These are phyloP conservation scores for Exephanes ischioxanthus DNA, from an alignment of 2,888 invertebrate genomes.

Conservation along the genomic window DNA sequence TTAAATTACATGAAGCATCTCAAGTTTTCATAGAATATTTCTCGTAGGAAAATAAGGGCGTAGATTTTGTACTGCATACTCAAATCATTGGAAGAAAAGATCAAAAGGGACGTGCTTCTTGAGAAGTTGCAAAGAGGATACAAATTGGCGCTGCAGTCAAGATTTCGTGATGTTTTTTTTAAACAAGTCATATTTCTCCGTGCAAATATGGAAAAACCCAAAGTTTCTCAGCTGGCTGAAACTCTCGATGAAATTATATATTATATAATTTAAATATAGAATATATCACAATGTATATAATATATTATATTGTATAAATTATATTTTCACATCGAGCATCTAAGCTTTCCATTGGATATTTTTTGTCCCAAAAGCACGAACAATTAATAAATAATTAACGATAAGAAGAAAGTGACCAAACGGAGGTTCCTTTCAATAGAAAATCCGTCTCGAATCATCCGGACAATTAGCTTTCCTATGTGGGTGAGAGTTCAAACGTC, in stretches of 20 bases:
- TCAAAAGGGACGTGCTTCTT: background rate
- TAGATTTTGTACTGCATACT: background rate
- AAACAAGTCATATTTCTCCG: background rate
- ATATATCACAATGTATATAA: too few species aligned
- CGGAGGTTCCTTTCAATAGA: background rate
- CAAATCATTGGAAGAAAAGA: background rate
- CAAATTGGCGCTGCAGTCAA: background rate
- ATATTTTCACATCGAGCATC: background rate
- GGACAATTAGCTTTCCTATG: slow-evolving; percentile 33
- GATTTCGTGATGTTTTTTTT: background rate
- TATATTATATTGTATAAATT: too few species aligned
- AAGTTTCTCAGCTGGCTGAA: too few species aligned
- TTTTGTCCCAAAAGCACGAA: background rate
- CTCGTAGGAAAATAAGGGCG: background rate
- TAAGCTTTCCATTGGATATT: background rate
- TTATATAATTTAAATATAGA: too few species aligned
- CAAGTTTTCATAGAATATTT: background rate
- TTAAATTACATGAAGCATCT: too few species aligned
- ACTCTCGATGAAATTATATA: too few species aligned
- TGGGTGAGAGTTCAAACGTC: slow-evolving; percentile 8
- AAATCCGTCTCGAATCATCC: slow-evolving; percentile 26
- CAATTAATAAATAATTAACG: background rate
- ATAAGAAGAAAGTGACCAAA: background rate
- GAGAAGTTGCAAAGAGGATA: background rate
- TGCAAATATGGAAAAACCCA: background rate